Evolutionary conservation across 2,113 vertebrate genomes (phyloP).

Genomic region (Leptocoma aspasia): DNA sequence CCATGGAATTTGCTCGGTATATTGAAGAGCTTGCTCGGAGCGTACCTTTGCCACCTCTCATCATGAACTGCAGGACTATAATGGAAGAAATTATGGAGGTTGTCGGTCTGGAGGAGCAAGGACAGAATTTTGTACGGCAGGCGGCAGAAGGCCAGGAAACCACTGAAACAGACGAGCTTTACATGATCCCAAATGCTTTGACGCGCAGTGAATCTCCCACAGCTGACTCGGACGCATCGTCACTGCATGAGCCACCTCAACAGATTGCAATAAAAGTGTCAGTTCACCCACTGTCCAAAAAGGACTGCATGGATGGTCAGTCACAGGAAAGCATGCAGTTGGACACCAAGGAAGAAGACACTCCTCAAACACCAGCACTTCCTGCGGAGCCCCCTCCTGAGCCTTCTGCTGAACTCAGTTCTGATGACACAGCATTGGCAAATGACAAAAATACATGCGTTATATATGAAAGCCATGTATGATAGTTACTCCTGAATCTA

Average conservation of each 20-base stretch:
- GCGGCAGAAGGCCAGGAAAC: conserved; percentile 79
- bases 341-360: conserved; percentile 64
- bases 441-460: conserved; percentile 73
- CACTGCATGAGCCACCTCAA: conserved; percentile 88
- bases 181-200: conserved; percentile 82
- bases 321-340: conserved; percentile 63
- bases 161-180: conserved; percentile 76
- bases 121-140: conserved; percentile 88
- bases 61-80: conserved; percentile 99
- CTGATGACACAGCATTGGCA: conserved; percentile 25
- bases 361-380: conserved; percentile 46
- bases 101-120: conserved; percentile 93
- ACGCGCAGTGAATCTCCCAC: conserved; percentile 86
- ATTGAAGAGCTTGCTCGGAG: conserved; percentile 97
- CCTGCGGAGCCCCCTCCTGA: conserved; percentile 40
- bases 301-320: conserved; percentile 74
- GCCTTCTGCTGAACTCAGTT: conserved; percentile 50
- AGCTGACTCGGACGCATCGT: conserved; percentile 88
- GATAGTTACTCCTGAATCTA: conserved; percentile 73
- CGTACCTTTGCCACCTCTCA: conserved; percentile 95
- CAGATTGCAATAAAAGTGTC: conserved; percentile 98
- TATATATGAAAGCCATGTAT: conserved; percentile 96
- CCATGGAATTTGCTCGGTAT: conserved; percentile 98
- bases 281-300: conserved; percentile 78
- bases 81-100: conserved; percentile 99